Evolutionary conservation across 2,113 vertebrate species (phyloP).

Genomic region (Lampris incognitus): DNA sequence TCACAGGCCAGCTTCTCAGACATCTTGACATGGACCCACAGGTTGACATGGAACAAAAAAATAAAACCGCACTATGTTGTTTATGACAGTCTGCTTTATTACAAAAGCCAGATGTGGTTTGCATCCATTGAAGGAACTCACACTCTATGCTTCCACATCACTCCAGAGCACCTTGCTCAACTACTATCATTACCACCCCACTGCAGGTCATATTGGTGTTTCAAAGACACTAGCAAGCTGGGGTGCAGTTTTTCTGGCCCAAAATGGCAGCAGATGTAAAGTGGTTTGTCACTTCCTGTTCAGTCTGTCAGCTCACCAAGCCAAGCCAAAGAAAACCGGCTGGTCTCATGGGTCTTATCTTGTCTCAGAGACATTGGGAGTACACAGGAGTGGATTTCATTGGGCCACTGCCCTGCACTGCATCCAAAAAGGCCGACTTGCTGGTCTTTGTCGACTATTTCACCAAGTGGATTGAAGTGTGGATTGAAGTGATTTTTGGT

Average conservation of each 20-base stretch:
- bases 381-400: neutral
- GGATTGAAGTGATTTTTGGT: too few species aligned
- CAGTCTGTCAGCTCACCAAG: constrained; percentile 1
- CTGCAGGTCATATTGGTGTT: neutral
- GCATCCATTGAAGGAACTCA: constrained; percentile 1
- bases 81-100: neutral
- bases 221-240: constrained; percentile 11
- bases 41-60: neutral
- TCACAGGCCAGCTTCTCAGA: neutral
- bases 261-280: neutral
- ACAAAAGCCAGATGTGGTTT: neutral
- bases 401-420: neutral
- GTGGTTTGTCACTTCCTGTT: neutral
- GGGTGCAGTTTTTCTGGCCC: neutral
- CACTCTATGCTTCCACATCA: neutral
- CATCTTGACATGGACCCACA: neutral
- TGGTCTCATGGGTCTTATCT: neutral
- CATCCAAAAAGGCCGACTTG: neutral
- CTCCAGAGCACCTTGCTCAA: neutral
- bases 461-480: neutral
- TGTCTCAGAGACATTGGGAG: neutral
- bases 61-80: neutral
- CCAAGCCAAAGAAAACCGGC: neutral
- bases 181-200: neutral
- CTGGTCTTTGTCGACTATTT: neutral